Percentiles rank a stretch among this genome's conserved stretches.
These are phyloP conservation scores for Peribatodes rhomboidaria DNA, from an alignment of 2,888 invertebrate species.

Conservation along the genomic window DNA sequence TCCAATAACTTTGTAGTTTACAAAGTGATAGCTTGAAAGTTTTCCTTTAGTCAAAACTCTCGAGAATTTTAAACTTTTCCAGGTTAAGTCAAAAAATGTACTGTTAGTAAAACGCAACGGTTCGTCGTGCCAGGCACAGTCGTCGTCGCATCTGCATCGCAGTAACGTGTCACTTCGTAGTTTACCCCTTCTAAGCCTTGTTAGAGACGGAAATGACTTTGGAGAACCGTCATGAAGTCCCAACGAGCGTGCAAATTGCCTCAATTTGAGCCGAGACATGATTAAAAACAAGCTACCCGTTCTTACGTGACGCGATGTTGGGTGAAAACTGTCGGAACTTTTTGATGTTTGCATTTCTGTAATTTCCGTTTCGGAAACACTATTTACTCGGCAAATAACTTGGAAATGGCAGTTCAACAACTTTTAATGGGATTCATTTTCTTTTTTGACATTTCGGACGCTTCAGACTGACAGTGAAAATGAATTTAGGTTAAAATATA, in stretches of 20 bases:
- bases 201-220: conserved; percentile 37
- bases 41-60: neutral
- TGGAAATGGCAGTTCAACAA: conserved; percentile 16
- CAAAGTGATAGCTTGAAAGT: neutral
- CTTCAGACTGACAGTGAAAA: conserved; percentile 2
- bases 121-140: conserved; percentile 46
- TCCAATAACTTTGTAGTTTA: neutral
- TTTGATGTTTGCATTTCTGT: conserved; percentile 32
- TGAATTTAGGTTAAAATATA: neutral
- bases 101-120: conserved; percentile 39
- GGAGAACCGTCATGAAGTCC: conserved; percentile 36
- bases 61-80: neutral
- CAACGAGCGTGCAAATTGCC: conserved; percentile 41
- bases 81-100: conserved; percentile 25
- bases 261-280: conserved; percentile 42
- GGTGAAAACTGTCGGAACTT: conserved; percentile 31
- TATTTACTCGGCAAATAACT: conserved; percentile 17
- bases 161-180: conserved; percentile 40
- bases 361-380: conserved; percentile 24
- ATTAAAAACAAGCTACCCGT: conserved; percentile 40
- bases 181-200: conserved; percentile 31
- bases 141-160: conserved; percentile 38
- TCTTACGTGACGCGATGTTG: conserved; percentile 34
- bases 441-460: conserved; percentile 9
- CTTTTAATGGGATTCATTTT: conserved; percentile 4